Evolutionary conservation across 64 coral and sea anemone species (phyloP).

Genomic region (Trachythela sp.): DNA sequence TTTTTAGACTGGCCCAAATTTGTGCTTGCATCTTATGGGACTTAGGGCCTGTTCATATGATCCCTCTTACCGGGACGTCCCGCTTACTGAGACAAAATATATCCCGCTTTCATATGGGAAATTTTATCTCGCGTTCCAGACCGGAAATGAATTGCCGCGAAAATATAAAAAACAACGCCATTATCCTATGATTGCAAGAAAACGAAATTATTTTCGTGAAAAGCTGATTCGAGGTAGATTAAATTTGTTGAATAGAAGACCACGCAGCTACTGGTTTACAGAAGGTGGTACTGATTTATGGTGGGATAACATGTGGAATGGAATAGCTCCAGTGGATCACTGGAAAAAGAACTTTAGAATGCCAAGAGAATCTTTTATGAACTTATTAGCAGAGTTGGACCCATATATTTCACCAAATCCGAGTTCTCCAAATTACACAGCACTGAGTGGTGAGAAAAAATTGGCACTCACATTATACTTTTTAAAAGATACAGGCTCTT

Average conservation of each 20-base stretch:
- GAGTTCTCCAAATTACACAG: neutral
- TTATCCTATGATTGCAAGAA: no score
- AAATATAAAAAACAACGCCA: no score
- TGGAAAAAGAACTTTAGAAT: constrained; percentile 39
- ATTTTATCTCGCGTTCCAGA: no score
- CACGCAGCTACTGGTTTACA: neutral
- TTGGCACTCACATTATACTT: constrained; percentile 30
- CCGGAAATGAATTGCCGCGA: no score
- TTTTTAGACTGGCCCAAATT: no score
- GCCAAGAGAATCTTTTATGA: constrained; percentile 26
- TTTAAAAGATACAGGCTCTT: constrained; percentile 18
- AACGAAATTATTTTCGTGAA: neutral
- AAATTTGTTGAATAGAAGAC: neutral
- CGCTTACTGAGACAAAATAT: no score
- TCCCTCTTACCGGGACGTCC: no score
- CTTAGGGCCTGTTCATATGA: no score
- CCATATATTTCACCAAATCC: constrained; percentile 28
- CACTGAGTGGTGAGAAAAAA: constrained; percentile 22
- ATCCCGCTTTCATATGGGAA: no score
- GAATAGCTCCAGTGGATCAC: neutral
- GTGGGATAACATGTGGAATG: constrained; percentile 14
- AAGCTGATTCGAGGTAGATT: neutral
- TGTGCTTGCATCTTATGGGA: no score
- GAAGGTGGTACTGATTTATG: neutral
- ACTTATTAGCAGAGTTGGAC: neutral